Base-by-base conservation (phyloP, 1,140 invertebrate genomes). In the Berghia stephanieae region DNA sequence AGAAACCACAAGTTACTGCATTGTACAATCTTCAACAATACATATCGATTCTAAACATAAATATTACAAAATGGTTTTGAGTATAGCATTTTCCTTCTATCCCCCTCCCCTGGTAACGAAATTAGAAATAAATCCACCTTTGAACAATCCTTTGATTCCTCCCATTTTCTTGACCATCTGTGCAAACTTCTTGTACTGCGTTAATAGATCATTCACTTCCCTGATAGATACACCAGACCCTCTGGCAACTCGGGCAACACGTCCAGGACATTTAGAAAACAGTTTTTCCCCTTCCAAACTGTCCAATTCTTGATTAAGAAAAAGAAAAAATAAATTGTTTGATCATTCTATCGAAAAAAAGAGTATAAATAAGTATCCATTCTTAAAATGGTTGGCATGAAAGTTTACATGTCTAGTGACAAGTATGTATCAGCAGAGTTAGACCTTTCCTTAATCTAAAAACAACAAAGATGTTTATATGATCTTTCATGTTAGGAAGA, bases 161-260 rank as follows among this genome's bases (percentile, higher is more conserved):
- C 98, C 98, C 98, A 99, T 99, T 91, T 99, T 99, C 89, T 99
- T 99, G 0, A 99, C 98, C 78, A 99, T 97, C 34, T 96, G 98
- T 70, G 98, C 97, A 90, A 99, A 99, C 90, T 99, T 99, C 44
- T 97, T 99, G 88, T 99, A 99, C 87, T 99, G 98, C 8, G 95
- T 93, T 77, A 99, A 94, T 18, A 99, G 92, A 86, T 99, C 98
- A 91, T 98, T 97, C 0, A 99, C 98, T 91, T 99, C 98, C 83
- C 94, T 93, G 86, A 96, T 94, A 6, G 96, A 96, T 6, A 99
- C 97, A 36, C 98, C 98, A 34, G 97, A 93, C 36, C 98, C 98
- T 87, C 96, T 93, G 0, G 98, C 97, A 5, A 99, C 97, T 85
- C 98, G 92, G 36, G 5, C 93, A 16, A 95, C 92, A 80, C 98